Base-by-base conservation (phyloP, 2,888 invertebrate genomes). In the Neuroscelio doddi region DNA sequence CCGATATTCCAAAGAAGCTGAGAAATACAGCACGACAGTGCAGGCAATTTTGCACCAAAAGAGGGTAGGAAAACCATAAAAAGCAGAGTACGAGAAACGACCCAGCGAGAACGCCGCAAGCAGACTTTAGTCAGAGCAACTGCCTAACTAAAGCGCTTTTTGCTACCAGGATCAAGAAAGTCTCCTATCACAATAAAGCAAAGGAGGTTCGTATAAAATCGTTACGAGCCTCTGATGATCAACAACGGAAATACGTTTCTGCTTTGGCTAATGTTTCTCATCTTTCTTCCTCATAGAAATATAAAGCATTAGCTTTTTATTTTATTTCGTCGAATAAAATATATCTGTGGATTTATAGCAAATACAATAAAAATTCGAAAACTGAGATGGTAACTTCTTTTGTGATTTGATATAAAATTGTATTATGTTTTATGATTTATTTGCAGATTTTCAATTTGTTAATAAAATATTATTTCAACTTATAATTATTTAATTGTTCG, bases 181-280 rank as follows among this genome's bases (percentile, higher is more conserved):
- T 45, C 44, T 45, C 26, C 45, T 12, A 27, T 44, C 53, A 27
- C 44, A 26, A 24, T 39, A 46, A 55, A 46, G 26, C 47, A 39
- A 21, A 46, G 46, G 36, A n/a, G n/a, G n/a, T n/a, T 32, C 14
- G 42, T 26, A 49, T 42, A 34, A 42, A 56, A 41, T 39, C 36
- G 47, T 30, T 41, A 49, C 49, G 36, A 29, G 30, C 32, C 32
- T 47, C 26, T 39, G 3, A 24, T 30, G 57, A 57, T 57, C 57
- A 49, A 57, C 49, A 57, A 36, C 42, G 42, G 16, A 39, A 39
- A 39, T 39, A 16, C 36, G 26, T 32, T 30, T 39, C 27, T 34
- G 41, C 41, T 47, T 56, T 36, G 29, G 30, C 41, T 57, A 57
- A 57, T 57, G 57, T 57, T 47, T 41, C 38, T 21, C 53, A 2